A percentile compares a stretch with the other conserved stretches of the same genome.
Conservation (phyloP, 2,888 invertebrate genomes). For the Ectropis crepuscularia region DNA sequence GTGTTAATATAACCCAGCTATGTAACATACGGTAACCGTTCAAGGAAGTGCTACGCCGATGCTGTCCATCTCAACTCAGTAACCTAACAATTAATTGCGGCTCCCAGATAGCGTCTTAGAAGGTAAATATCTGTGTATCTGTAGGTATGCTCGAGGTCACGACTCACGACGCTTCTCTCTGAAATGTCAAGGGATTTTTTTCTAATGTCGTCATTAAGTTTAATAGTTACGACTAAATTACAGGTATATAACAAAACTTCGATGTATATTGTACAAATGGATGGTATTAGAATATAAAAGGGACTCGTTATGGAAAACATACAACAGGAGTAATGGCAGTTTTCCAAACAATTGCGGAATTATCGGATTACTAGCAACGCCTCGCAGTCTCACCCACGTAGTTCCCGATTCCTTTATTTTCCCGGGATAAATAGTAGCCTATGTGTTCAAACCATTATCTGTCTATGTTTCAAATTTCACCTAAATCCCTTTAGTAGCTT, state of each 20-base stretch:
- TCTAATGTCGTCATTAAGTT: conserved; percentile 53
- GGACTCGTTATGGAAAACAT: background rate
- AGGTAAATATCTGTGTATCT: conserved; percentile 65
- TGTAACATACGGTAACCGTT: conserved; percentile 44
- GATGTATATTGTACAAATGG: background rate
- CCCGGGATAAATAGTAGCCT: no score
- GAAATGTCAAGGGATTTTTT: conserved; percentile 76
- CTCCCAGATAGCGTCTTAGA: conserved; percentile 53
- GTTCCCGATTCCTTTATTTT: no score
- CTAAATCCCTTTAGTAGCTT: no score
- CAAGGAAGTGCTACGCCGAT: conserved; percentile 47
- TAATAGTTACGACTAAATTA: conserved; percentile 42
- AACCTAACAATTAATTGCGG: conserved; percentile 63
- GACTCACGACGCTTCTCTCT: conserved; percentile 59
- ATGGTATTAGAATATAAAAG: background rate
- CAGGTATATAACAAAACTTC: background rate
- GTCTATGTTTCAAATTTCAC: no score
- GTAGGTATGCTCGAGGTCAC: conserved; percentile 63
- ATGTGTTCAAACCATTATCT: no score
- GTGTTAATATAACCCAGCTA: conserved; percentile 55
- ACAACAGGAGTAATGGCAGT: no score
- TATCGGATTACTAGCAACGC: no score
- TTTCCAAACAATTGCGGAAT: no score
- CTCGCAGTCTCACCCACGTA: no score
- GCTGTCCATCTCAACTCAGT: conserved; percentile 47